Evolutionary conservation across 1,140 invertebrate genomes (phyloP).

Genomic region (Diorhabda sublineata): DNA sequence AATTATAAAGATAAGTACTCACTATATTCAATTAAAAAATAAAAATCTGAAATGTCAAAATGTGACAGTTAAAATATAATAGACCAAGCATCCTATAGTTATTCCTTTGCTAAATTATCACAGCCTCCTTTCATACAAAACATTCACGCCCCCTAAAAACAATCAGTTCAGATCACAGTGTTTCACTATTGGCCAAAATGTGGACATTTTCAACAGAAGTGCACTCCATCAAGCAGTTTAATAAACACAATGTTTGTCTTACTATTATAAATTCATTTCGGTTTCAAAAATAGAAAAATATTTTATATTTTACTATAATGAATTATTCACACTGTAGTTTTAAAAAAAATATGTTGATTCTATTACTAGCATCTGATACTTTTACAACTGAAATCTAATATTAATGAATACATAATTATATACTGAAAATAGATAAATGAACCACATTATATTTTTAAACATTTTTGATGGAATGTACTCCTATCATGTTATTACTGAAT

Average conservation of each 20-base stretch:
- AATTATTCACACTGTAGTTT: too few relatives aligned
- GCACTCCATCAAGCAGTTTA: background rate
- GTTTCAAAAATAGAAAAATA: too few relatives aligned
- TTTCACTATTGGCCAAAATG: slow-evolving; percentile 28
- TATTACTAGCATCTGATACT: too few relatives aligned
- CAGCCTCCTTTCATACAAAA: slow-evolving; percentile 25
- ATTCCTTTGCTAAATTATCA: slow-evolving; percentile 23
- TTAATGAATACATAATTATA: background rate
- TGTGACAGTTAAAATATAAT: slow-evolving; percentile 1
- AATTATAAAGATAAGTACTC: background rate
- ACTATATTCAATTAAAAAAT: background rate
- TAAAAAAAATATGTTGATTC: too few relatives aligned
- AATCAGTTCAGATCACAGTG: slow-evolving; percentile 44
- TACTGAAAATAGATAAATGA: too few relatives aligned
- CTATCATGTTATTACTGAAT: background rate
- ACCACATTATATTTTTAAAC: background rate
- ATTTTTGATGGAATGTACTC: slow-evolving; percentile 1
- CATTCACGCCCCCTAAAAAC: slow-evolving; percentile 24
- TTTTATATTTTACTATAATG: too few relatives aligned
- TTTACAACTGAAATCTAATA: too few relatives aligned
- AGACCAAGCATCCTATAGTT: slow-evolving; percentile 15
- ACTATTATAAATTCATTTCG: too few relatives aligned
- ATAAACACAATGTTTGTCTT: too few relatives aligned
- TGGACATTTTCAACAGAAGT: background rate
- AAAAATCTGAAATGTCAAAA: background rate